These are phyloP conservation scores for Hypomecis atomaria DNA, from an alignment of 2,888 invertebrate genomes.

Conservation along the genomic window DNA sequence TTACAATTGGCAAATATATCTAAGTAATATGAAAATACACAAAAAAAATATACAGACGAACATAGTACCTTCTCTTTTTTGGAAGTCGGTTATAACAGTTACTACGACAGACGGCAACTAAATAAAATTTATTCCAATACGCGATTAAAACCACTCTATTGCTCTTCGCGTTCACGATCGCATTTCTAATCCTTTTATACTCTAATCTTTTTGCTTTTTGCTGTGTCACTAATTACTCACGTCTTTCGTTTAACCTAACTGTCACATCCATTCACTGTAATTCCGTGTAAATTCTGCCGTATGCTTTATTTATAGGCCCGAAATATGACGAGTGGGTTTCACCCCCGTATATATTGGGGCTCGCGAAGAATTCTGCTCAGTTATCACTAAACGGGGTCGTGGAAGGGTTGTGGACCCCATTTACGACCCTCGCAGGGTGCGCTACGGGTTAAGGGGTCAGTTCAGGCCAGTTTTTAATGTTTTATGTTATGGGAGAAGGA, in stretches of 20 bases:
- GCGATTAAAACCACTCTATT: too few relatives aligned
- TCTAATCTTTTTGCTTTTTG: too few relatives aligned
- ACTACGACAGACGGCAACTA: too few relatives aligned
- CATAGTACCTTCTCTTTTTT: too few relatives aligned
- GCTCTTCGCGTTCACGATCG: too few relatives aligned
- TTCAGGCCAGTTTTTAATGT: slow-evolving; percentile 2
- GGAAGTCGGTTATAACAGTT: too few relatives aligned
- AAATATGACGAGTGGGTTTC: slow-evolving; percentile 33
- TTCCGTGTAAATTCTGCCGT: slow-evolving; percentile 6
- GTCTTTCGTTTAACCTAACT: background rate
- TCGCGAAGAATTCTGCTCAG: slow-evolving; percentile 36
- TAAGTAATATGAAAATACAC: too few relatives aligned
- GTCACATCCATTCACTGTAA: slow-evolving; percentile 18
- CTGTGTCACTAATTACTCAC: too few relatives aligned
- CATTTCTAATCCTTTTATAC: too few relatives aligned
- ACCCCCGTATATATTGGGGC: slow-evolving; percentile 43
- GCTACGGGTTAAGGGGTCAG: slow-evolving; percentile 4
- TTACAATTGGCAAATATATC: too few relatives aligned
- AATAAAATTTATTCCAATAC: too few relatives aligned
- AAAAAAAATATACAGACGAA: too few relatives aligned
- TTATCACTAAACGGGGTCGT: slow-evolving; percentile 25
- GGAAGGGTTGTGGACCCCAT: slow-evolving; percentile 15
- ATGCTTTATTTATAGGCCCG: slow-evolving; percentile 24
- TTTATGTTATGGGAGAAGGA: background rate
- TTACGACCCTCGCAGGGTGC: slow-evolving; percentile 6